Base-by-base conservation (phyloP, 2,113 vertebrate species). In the Picathartes gymnocephalus region DNA sequence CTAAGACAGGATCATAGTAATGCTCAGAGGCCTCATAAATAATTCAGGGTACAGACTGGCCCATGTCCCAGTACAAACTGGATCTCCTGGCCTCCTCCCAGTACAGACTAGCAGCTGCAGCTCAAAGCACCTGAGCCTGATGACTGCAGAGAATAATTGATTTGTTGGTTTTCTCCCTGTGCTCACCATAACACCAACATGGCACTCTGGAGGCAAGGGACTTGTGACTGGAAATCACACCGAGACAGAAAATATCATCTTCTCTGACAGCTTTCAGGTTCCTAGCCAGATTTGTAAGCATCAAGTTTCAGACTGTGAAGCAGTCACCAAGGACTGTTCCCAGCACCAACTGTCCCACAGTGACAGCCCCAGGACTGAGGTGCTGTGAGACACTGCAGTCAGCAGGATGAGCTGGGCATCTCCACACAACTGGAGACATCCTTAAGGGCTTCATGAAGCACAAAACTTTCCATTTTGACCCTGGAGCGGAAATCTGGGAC, bases 161-260 rank as follows among this genome's bases (percentile, higher is more conserved):
- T 10, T 16, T 54, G 20, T 10, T 28, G 14, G 8, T 74, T 42
- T 62, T 23, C 45, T 56, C 24, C 56, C 35, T 35, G 17, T 2
- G 8, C 40, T 60, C 66, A 62, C 30, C 2, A 0, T 3, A 56
- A 56, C 21, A 76, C 13, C 39, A 85, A 5, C 19, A 4, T 7
- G 17, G 28, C 24, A 18, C 17, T 42, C 35, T 19, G 4, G 15
- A 88, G 51, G n/a, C n/a, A 74, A 86, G 22, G 45, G 33, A 80
- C 39, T 42, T 30, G 39, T 12, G 42, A 58, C n/a, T 62, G 31
- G 53, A 89, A 89, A 83, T n/a, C 47, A 57, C 47, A 66, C 0
- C 7, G 40, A 28, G 27, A 37, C 10, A 60, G 28, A 6, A 17
- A 61, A 47, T 2, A 33, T 10, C 11, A 28, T 22, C 24, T 57